phyloP scores from a whole-genome alignment of 2,888 invertebrate species.

The Azorinus chamasolen region DNA sequence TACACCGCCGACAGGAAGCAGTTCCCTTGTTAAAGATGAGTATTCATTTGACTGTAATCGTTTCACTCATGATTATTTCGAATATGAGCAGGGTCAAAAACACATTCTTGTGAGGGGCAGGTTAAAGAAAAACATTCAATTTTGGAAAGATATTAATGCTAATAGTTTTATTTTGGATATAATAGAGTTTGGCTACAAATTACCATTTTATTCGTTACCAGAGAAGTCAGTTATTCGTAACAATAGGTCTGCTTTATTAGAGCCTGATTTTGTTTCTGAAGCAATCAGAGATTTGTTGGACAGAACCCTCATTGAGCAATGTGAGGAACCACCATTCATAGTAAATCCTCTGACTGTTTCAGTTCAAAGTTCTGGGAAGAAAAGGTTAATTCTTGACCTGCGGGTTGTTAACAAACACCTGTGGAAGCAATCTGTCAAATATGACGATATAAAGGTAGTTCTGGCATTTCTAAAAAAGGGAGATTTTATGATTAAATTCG shows the following conservation, averaged over 20 bases:
- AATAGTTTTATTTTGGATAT: conserved; percentile 26
- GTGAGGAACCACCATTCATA: neutral
- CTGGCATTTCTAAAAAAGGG: neutral
- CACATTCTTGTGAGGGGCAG: conserved; percentile 41
- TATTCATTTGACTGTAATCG: conserved; percentile 19
- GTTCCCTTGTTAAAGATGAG: conserved; percentile 35
- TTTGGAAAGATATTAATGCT: conserved; percentile 25
- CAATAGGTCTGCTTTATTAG: conserved; percentile 20
- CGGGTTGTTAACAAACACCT: conserved; percentile 13
- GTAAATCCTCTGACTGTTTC: conserved; percentile 26
- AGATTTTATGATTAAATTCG: conserved; percentile 1
- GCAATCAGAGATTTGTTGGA: conserved; percentile 31
- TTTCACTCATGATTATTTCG: conserved; percentile 43
- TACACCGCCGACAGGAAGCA: neutral
- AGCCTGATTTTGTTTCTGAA: conserved; percentile 27
- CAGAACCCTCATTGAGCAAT: conserved; percentile 17
- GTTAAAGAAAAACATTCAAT: conserved; percentile 21
- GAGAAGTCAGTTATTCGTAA: conserved; percentile 1
- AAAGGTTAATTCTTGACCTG: conserved; percentile 17
- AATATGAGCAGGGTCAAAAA: conserved; percentile 47
- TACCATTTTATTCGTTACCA: conserved; percentile 28
- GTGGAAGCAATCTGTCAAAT: no score
- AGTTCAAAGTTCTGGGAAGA: conserved; percentile 19
- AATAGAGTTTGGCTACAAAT: conserved; percentile 29
- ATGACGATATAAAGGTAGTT: no score